Base-by-base conservation (phyloP, 1,140 invertebrate species). In the Vanessa atalanta region DNA sequence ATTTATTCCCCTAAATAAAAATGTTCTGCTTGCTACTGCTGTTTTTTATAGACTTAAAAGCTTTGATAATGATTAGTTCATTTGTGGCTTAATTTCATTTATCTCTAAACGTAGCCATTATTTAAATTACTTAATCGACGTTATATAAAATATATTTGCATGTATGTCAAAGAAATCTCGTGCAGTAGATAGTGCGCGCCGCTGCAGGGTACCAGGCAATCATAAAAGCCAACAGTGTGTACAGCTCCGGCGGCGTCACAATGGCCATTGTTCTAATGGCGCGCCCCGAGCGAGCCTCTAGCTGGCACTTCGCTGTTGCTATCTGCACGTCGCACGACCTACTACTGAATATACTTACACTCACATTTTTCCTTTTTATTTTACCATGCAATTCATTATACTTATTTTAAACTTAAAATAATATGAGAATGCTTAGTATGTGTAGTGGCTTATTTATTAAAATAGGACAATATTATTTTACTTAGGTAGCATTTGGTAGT, bases 181-280 rank as follows among this genome's bases (percentile, higher is more conserved):
- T 60, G 55, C 55, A 26, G 8, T 60, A 26, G 55, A 60, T 60
- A 60, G 55, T 20, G 55, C 55, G 55, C 55, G 48, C 48, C 48
- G 48, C 55, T 60, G 55, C 55, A 60, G 55, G 48, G 55, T 60
- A 60, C 55, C 55, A 60, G 55, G 55, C 55, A 60, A 60, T 60
- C 55, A 60, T 60, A 26, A 60, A 60, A 23, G 55, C 55, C 23
- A 60, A 60, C 55, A 60, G 55, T 60, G 23, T 23, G 55, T 15
- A n/a, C 55, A 12, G 11, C 14, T 15, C 12, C 55, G 55, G 11
- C 14, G 20, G 51, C 51, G 51, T 23, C 55, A 60, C 55, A 60
- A 60, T 60, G 55, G 55, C 57, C 57, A 61, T 61, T 61, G 57
- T 61, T 57, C 57, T 61, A 61, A 61, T 37, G 26, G 57, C 57